Percentiles rank a stretch among this genome's conserved stretches.
These are phyloP conservation scores for Xanthia togata DNA, from an alignment of 2,888 invertebrate species.

Conservation along the genomic window DNA sequence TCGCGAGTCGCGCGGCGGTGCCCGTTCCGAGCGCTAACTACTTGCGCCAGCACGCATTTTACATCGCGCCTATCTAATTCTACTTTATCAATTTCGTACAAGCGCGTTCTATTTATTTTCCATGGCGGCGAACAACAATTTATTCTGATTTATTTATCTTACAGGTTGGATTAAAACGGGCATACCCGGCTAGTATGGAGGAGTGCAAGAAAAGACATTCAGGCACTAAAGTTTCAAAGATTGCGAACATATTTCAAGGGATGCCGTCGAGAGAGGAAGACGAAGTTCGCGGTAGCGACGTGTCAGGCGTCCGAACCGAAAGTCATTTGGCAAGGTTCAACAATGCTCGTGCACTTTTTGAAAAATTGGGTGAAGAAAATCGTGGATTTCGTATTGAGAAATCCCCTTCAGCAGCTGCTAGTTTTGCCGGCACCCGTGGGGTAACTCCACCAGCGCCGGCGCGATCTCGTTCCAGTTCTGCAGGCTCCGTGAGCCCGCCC, in stretches of 20 bases:
- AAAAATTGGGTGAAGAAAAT: slow-evolving; percentile 95
- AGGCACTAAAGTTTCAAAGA: slow-evolving; percentile 97
- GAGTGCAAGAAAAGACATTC: slow-evolving; percentile 92
- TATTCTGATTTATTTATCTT: slow-evolving; percentile 78
- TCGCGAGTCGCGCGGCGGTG: slow-evolving; percentile 79
- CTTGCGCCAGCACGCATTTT: slow-evolving; percentile 79
- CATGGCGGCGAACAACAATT: slow-evolving; percentile 72
- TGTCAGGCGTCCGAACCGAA: slow-evolving; percentile 95
- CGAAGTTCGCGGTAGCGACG: slow-evolving; percentile 90
- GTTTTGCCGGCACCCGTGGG: slow-evolving; percentile 89
- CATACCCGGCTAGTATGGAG: slow-evolving; percentile 91
- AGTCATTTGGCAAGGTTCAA: slow-evolving; percentile 97
- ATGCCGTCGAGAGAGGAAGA: slow-evolving; percentile 91
- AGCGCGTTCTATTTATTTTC: slow-evolving; percentile 76
- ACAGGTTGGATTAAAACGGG: slow-evolving; percentile 89
- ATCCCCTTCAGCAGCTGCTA: slow-evolving; percentile 90
- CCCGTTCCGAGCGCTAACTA: slow-evolving; percentile 79
- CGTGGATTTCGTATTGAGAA: slow-evolving; percentile 91
- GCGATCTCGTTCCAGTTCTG: slow-evolving; percentile 92
- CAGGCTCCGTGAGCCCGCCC: slow-evolving; percentile 91
- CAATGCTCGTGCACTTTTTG: slow-evolving; percentile 97
- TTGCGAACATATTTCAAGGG: slow-evolving; percentile 97
- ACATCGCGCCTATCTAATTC: slow-evolving; percentile 80
- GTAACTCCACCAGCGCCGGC: slow-evolving; percentile 89
- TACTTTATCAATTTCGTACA: slow-evolving; percentile 79